Conservation (phyloP, 2,888 invertebrate species). For the Platerodrilus igneus region DNA sequence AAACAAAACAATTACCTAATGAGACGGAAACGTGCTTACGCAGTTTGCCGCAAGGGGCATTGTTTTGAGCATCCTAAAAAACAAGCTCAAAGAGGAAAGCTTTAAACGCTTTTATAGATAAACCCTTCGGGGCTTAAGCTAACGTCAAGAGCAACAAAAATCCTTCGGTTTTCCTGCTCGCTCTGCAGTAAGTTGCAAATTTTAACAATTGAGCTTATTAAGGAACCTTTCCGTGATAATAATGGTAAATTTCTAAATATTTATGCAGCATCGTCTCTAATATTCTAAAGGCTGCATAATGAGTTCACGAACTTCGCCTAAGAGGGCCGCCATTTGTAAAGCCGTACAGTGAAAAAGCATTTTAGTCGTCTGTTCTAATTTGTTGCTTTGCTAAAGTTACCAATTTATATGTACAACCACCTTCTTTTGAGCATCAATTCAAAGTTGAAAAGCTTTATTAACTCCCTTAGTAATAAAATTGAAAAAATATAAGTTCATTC, state of each 20-base stretch:
- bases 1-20: constrained; percentile 32
- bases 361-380: constrained; percentile 11
- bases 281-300: constrained; percentile 22
- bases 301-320: constrained; percentile 23
- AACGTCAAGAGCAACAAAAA: constrained; percentile 4
- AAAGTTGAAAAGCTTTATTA: constrained; percentile 16
- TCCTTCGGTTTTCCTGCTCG: constrained; percentile 12
- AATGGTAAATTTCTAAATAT: constrained; percentile 24
- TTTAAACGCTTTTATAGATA: constrained; percentile 21
- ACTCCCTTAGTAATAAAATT: constrained; percentile 9
- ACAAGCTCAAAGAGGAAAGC: constrained; percentile 12
- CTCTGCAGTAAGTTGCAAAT: background rate
- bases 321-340: constrained; percentile 21
- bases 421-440: constrained; percentile 13
- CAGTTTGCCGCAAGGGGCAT: constrained; percentile 20
- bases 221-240: constrained; percentile 17
- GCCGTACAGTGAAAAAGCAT: constrained; percentile 3
- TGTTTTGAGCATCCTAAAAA: constrained; percentile 11
- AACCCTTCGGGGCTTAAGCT: constrained; percentile 16
- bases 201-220: constrained; percentile 18
- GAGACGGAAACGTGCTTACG: constrained; percentile 25
- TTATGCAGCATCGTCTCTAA: constrained; percentile 19
- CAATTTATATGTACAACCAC: no score
- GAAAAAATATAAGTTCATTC: no score
- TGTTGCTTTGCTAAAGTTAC: constrained; percentile 15